phyloP scores from a whole-genome alignment of 2,888 invertebrate genomes.

The Cistogaster globosa region DNA sequence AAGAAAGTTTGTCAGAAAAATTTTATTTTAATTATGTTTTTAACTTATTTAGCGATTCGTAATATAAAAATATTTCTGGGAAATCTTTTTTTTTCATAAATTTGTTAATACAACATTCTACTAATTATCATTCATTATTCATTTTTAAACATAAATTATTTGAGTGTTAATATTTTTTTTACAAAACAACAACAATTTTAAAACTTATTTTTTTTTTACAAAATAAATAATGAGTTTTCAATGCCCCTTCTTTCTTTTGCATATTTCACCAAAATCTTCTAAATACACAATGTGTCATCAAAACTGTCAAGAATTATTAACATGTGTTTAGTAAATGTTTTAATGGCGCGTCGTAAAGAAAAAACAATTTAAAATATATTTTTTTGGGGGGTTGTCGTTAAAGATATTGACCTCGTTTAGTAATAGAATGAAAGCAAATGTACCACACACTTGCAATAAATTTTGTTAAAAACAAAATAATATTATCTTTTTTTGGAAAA shows the following conservation, averaged over 20 bases:
- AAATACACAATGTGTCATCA: constrained; percentile 52
- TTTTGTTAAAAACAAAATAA: constrained; percentile 19
- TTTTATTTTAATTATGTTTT: too few relatives aligned
- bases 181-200: constrained; percentile 6
- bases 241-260: constrained; percentile 10
- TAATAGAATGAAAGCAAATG: constrained; percentile 25
- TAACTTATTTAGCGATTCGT: too few relatives aligned
- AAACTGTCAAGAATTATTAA: constrained; percentile 62
- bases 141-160: constrained; percentile 34
- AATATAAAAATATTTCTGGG: too few relatives aligned
- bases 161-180: not conserved
- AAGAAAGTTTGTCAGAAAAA: too few relatives aligned
- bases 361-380: constrained; percentile 9
- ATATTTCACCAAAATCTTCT: constrained; percentile 30
- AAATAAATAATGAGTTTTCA: constrained; percentile 48
- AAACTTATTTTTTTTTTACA: not conserved
- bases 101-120: not conserved
- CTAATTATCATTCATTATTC: constrained; percentile 15
- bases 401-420: constrained; percentile 54
- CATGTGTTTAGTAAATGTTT: constrained; percentile 41
- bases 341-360: constrained; percentile 1
- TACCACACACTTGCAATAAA: constrained; percentile 26
- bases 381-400: not conserved
- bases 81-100: not conserved
- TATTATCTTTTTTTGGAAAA: not conserved